A percentile compares a stretch with the other conserved stretches of the same genome.
Conservation (phyloP, 2,113 vertebrate species). For the Mugil cephalus region DNA sequence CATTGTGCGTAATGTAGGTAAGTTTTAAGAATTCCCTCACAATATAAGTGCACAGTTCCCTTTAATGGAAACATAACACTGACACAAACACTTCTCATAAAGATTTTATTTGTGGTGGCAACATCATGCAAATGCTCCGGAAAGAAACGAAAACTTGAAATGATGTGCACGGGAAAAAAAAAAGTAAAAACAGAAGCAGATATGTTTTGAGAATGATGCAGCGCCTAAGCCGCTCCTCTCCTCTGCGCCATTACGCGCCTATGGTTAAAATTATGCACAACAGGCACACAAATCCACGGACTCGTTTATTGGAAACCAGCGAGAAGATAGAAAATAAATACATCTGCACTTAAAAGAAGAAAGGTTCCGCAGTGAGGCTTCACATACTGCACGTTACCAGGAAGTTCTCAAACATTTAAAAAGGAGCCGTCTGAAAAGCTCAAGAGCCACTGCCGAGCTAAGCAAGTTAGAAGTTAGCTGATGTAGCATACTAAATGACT, state of each 20-base stretch:
- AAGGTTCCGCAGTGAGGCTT: conserved; percentile 23
- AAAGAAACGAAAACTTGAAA: conserved; percentile 49
- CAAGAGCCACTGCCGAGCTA: neutral
- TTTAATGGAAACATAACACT: conserved; percentile 14
- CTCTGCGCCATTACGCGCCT: neutral
- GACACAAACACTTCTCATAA: conserved; percentile 66
- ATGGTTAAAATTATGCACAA: conserved; percentile 57
- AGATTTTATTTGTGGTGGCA: conserved; percentile 81
- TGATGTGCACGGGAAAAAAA: conserved; percentile 43
- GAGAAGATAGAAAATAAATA: conserved; percentile 63
- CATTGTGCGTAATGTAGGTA: too few relatives aligned
- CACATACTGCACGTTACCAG: conserved; percentile 33
- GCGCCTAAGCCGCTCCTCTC: conserved; percentile 17
- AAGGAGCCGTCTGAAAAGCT: conserved; percentile 16
- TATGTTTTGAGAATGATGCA: conserved; percentile 13
- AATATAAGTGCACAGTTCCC: too few relatives aligned
- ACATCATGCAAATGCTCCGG: conserved; percentile 72
- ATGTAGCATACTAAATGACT: conserved; percentile 1
- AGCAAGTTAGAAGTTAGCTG: conserved; percentile 7
- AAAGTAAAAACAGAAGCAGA: conserved; percentile 19
- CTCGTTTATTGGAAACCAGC: conserved; percentile 61
- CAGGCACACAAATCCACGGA: conserved; percentile 58
- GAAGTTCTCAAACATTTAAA: conserved; percentile 41
- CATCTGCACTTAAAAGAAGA: conserved; percentile 44
- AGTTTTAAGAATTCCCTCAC: too few relatives aligned